phyloP scores from a whole-genome alignment of 2,797 vertebrate species.

The Pelochelys cantorii region DNA sequence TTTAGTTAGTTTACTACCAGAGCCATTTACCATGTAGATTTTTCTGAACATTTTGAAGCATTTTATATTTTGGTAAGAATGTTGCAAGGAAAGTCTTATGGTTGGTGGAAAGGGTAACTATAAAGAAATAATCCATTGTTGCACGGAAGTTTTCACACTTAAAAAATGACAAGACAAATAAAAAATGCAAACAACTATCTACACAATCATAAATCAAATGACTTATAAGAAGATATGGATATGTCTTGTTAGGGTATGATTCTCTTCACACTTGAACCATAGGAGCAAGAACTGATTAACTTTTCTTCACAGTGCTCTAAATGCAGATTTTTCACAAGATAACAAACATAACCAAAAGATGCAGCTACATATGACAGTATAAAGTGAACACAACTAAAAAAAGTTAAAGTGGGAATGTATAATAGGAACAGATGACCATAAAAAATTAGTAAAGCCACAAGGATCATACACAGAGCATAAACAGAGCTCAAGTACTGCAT shows the following conservation, averaged over 20 bases:
- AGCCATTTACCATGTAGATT: neutral
- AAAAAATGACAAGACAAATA: neutral
- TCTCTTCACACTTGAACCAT: neutral
- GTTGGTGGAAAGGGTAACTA: neutral
- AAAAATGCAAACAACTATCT: neutral
- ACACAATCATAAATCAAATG: neutral
- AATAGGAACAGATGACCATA: neutral
- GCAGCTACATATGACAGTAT: neutral
- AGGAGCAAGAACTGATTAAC: neutral
- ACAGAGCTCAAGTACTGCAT: neutral
- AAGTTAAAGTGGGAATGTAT: neutral
- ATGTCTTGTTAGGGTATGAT: neutral
- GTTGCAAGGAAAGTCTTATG: constrained; percentile 3
- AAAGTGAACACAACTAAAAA: neutral
- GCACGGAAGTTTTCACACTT: neutral
- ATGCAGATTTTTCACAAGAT: neutral
- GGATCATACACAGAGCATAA: neutral
- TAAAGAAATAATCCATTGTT: neutral
- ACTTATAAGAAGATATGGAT: neutral
- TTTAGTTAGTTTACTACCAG: neutral
- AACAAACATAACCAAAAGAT: neutral
- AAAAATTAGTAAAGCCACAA: neutral
- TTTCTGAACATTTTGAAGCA: constrained; percentile 21
- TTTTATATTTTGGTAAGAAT: neutral
- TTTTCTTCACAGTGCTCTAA: neutral